These are phyloP conservation scores for Ecliptopera silaceata DNA, from an alignment of 2,888 invertebrate species.

Conservation along the genomic window DNA sequence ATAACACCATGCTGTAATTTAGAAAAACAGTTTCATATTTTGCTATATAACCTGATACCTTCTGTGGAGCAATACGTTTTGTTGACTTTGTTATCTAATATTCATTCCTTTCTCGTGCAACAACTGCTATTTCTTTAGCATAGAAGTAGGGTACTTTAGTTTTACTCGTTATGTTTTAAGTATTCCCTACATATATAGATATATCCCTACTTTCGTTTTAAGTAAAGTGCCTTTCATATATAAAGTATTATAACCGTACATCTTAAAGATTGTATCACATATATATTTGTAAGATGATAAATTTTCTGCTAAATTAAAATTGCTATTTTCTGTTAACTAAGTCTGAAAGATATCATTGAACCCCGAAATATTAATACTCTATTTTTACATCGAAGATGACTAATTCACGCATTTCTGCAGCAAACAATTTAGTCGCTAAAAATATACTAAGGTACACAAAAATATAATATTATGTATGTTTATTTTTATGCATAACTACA, in stretches of 20 bases:
- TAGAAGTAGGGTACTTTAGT: slow-evolving; percentile 14
- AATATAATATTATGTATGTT: no score
- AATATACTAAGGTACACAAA: no score
- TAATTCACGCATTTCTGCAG: no score
- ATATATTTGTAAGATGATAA: slow-evolving; percentile 12
- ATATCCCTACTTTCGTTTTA: slow-evolving; percentile 33
- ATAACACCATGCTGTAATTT: slow-evolving; percentile 10
- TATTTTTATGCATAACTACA: no score
- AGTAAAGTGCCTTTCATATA: slow-evolving; percentile 59
- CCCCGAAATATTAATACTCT: not conserved
- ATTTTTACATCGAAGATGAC: not conserved
- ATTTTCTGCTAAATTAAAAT: not conserved
- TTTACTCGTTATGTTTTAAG: slow-evolving; percentile 25
- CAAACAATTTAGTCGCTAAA: no score
- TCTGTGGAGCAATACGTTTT: not conserved
- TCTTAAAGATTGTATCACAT: slow-evolving; percentile 26
- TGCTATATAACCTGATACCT: slow-evolving; percentile 2
- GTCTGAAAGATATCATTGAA: not conserved
- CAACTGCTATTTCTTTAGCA: slow-evolving; percentile 16
- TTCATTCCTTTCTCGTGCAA: slow-evolving; percentile 28
- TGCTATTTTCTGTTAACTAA: not conserved
- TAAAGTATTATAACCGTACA: slow-evolving; percentile 27
- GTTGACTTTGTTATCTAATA: slow-evolving; percentile 2
- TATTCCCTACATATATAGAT: no score
- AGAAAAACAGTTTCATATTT: slow-evolving; percentile 16